Evolutionary conservation across 2,113 vertebrate species (phyloP), one percentile per base, ranked within the genome.

Genomic region (Equus quagga): DNA sequence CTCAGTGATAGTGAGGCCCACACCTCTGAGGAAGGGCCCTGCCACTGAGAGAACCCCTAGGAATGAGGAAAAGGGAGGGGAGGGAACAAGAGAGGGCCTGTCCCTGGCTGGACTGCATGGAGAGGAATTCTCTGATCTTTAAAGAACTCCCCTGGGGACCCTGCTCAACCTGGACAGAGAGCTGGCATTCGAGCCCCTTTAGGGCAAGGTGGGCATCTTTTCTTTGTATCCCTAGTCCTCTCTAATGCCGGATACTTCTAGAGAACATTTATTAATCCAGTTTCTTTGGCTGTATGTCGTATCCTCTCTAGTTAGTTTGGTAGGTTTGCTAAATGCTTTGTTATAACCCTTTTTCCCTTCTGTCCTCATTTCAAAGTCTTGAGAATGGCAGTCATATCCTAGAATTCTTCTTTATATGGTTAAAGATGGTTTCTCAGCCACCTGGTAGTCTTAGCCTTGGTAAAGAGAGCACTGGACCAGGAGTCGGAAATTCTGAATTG

Each of bases 1-100:
- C 93, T 92, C 97, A 94, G 80, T 98, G 97, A 98, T 70, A 94
- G 97, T 86, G 46, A 62, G 51, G 28, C 81, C 87, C 36, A 65
- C 81, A 60, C 65, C 70, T 82, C 44, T 36, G 95, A 90, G 75
- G 65, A 62, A 91, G 56, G 81, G 31, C 15, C 41, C 58, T 41
- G 51, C 44, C 26, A 13, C 28, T 1, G 14, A 33, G 60, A 94
- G 58, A 81, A 44, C 6, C n/a, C 26, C 31, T 23, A 13, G 69
- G 69, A 70, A 44, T 26, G 18, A 58, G 64, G 58, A 31, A 2
- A 19, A 46, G 23, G 54, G 6, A 58, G 12, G 51, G 36, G 15
- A 31, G 44, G 36, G 26, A 36, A 15, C 19, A n/a, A 3, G 6
- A 60, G 13, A 19, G 18, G 44, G 6, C 46, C 26, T 79, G 49